Evolutionary conservation across 2,113 vertebrate genomes (phyloP).

Genomic region (Trochalopteron elliotii): DNA sequence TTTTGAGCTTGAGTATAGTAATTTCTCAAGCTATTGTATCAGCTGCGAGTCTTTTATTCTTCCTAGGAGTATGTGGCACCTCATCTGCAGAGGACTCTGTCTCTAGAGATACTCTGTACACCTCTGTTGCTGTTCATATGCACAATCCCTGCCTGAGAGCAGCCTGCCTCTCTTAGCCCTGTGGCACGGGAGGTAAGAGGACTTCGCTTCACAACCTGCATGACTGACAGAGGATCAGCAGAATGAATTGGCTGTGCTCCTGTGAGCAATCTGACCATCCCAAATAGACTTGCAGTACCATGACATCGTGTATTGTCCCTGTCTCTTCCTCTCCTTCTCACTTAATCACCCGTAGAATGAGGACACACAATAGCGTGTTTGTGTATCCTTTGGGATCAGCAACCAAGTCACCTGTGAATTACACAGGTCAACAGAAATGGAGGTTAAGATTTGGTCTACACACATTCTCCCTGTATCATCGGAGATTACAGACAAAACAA

Average conservation of each 20-base stretch:
- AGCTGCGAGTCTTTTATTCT: background rate
- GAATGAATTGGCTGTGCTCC: background rate
- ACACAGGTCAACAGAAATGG: conserved; percentile 36
- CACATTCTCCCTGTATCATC: background rate
- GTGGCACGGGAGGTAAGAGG: background rate
- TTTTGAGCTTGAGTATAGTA: conserved; percentile 20
- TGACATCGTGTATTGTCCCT: conserved; percentile 3
- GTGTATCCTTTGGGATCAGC: conserved; percentile 20
- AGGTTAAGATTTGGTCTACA: background rate
- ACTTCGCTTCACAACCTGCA: background rate
- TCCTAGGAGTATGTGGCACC: background rate
- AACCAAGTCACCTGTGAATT: conserved; percentile 43
- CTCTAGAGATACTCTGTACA: background rate
- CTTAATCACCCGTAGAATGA: conserved; percentile 51
- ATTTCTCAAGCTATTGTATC: conserved; percentile 38
- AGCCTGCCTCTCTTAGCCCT: background rate
- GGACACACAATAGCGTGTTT: background rate
- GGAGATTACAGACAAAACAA: conserved; percentile 29
- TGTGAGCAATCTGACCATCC: background rate
- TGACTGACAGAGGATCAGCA: conserved; percentile 34
- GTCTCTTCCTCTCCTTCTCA: conserved; percentile 18
- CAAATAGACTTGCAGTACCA: conserved; percentile 6
- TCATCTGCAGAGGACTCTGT: background rate
- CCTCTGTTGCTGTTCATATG: background rate
- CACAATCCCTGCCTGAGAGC: background rate